phyloP scores from a whole-genome alignment of 2,797 vertebrate species.

The Tokudaia tokunoshimensis region DNA sequence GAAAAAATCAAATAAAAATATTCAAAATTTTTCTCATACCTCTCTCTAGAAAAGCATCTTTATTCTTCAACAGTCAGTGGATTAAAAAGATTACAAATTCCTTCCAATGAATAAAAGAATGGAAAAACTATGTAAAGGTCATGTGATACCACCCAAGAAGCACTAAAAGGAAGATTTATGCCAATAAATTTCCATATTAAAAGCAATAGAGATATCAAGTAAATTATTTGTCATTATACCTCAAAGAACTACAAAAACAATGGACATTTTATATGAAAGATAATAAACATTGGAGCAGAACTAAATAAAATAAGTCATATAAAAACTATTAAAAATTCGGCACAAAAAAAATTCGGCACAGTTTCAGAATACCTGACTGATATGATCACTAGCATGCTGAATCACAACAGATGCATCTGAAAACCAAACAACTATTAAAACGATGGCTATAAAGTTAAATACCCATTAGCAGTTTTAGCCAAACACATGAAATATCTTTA shows the following conservation, averaged over 20 bases:
- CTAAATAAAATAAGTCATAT: not conserved
- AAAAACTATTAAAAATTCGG: not conserved
- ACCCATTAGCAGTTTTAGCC: not conserved
- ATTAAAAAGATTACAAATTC: not conserved
- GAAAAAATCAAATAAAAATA: not conserved
- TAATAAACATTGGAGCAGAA: not conserved
- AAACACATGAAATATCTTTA: not conserved
- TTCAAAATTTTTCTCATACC: not conserved
- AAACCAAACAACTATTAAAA: not conserved
- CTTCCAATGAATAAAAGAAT: not conserved
- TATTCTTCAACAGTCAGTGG: not conserved
- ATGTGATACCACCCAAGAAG: not conserved
- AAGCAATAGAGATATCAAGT: not conserved
- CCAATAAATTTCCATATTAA: not conserved
- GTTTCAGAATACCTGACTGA: not conserved
- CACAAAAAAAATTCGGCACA: not conserved
- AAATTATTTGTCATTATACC: not conserved
- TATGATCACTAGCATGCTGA: not conserved
- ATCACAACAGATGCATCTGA: not conserved
- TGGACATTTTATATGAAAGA: not conserved
- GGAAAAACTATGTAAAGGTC: not conserved
- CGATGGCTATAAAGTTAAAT: no score
- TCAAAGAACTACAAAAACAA: not conserved
- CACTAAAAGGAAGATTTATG: not conserved
- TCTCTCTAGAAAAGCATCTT: no score